These are phyloP conservation scores for Limnephilus lunatus DNA, from an alignment of 2,888 invertebrate species.

Conservation along the genomic window DNA sequence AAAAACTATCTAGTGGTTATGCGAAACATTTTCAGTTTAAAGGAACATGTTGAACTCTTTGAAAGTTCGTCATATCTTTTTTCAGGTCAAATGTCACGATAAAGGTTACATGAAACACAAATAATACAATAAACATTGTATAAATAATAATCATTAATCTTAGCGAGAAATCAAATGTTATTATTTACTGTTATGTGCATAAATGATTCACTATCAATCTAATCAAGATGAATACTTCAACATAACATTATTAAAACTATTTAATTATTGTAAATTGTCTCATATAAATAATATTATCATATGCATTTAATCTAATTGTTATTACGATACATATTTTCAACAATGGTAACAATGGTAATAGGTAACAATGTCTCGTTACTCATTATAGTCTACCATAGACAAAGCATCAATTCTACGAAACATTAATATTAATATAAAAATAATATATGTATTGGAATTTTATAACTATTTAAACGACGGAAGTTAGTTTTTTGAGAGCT, in stretches of 20 bases:
- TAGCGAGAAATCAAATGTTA: background rate
- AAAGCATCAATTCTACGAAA: too few species aligned
- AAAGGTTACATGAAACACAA: background rate
- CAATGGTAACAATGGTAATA: too few species aligned
- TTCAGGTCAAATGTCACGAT: background rate
- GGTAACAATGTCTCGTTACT: background rate
- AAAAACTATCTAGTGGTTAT: background rate
- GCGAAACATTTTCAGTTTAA: background rate
- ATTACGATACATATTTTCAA: background rate
- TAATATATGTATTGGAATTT: too few species aligned
- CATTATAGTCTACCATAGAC: background rate
- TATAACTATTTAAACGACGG: background rate
- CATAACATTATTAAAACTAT: too few species aligned
- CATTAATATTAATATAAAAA: too few species aligned
- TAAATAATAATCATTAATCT: background rate
- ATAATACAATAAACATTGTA: background rate
- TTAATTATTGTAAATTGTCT: too few species aligned
- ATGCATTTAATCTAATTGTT: too few species aligned
- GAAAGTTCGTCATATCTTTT: background rate
- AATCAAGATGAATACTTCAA: background rate
- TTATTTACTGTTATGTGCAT: background rate
- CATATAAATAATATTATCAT: too few species aligned
- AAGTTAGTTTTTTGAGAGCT: background rate
- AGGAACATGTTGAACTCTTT: background rate
- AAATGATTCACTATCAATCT: background rate